phyloP scores from a whole-genome alignment of 2,888 invertebrate species.

The Cheilosia vulpina region DNA sequence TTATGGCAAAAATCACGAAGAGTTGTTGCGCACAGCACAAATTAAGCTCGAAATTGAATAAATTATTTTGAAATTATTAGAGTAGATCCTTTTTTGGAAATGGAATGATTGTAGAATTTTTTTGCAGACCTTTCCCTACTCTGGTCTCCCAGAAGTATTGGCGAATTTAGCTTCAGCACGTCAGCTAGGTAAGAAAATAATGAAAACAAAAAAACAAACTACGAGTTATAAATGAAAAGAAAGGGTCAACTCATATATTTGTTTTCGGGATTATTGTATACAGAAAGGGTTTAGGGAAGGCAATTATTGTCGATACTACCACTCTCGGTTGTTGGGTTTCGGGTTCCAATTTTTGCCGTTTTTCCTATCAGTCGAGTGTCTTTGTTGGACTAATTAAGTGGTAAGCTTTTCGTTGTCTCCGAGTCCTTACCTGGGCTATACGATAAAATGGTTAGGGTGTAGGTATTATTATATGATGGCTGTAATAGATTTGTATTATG shows the following conservation, averaged over 20 bases:
- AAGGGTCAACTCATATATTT: constrained; percentile 40
- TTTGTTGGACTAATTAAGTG: constrained; percentile 54
- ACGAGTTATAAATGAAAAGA: not conserved
- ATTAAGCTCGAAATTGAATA: constrained; percentile 52
- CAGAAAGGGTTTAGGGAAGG: constrained; percentile 37
- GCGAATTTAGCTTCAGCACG: constrained; percentile 35
- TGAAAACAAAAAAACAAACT: not conserved
- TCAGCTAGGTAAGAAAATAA: constrained; percentile 22
- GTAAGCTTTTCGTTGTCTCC: constrained; percentile 28
- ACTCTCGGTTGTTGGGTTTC: not conserved
- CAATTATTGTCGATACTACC: constrained; percentile 65
- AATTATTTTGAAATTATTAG: constrained; percentile 62
- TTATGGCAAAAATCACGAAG: constrained; percentile 49
- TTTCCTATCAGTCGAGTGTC: not conserved
- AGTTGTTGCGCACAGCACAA: constrained; percentile 36
- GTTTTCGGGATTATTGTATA: constrained; percentile 29
- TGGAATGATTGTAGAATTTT: not conserved
- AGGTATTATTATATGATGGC: constrained; percentile 36
- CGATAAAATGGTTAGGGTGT: not conserved
- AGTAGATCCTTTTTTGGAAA: constrained; percentile 21
- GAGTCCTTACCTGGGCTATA: not conserved
- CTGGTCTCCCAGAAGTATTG: constrained; percentile 1
- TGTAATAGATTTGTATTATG: constrained; percentile 56
- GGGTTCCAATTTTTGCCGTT: constrained; percentile 1
- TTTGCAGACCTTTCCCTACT: not conserved